Conservation (phyloP, 2,113 vertebrate species). For the Charina bottae region DNA sequence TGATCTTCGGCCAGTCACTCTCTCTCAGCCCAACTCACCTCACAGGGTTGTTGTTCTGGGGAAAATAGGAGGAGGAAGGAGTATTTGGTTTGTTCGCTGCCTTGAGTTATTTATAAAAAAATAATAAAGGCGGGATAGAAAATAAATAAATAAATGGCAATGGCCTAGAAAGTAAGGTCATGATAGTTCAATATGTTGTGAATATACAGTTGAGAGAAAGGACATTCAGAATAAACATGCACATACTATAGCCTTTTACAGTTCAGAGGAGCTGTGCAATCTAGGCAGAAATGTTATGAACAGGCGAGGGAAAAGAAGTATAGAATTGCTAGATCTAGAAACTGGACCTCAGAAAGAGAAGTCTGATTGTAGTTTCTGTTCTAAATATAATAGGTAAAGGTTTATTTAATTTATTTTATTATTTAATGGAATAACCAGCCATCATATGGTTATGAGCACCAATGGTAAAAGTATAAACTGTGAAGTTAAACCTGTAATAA, state of each 20-base stretch:
- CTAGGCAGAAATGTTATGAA: not conserved
- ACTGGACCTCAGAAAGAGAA: not conserved
- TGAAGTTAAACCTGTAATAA: too few relatives aligned
- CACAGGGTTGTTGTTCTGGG: too few relatives aligned
- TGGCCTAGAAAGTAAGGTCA: not conserved
- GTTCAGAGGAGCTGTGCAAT: not conserved
- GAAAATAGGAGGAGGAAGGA: too few relatives aligned
- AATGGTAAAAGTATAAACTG: not conserved
- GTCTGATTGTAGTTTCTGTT: not conserved
- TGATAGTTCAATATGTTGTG: not conserved
- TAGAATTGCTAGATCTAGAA: not conserved
- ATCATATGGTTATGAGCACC: not conserved
- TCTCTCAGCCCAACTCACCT: too few relatives aligned
- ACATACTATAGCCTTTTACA: not conserved
- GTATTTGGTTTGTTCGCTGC: too few relatives aligned
- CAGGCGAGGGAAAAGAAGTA: not conserved
- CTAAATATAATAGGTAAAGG: too few relatives aligned
- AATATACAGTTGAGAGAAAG: not conserved
- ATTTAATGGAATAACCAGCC: not conserved
- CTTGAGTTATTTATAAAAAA: too few relatives aligned
- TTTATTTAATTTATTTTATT: too few relatives aligned
- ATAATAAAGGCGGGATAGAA: too few relatives aligned
- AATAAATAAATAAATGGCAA: too few relatives aligned
- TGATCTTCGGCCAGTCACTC: too few relatives aligned
- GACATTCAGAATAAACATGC: not conserved